Percentiles rank a stretch among this genome's conserved stretches.
phyloP scores from a whole-genome alignment of 2,113 vertebrate genomes.

The Protobothrops mucrosquamatus region DNA sequence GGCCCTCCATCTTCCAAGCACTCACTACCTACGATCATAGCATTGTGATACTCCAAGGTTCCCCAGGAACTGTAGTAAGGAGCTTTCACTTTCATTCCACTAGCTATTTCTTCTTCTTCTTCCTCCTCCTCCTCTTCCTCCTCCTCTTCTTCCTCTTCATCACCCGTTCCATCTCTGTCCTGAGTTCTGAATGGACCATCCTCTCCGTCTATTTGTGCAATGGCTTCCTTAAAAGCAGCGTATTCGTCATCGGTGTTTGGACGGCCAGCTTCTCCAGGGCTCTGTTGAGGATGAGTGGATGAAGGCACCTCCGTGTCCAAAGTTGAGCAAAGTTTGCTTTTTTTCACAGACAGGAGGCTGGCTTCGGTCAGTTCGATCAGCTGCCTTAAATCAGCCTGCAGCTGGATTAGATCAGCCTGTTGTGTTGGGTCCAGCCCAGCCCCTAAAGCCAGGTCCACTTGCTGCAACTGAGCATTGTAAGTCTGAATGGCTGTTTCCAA shows the following conservation, averaged over 20 bases:
- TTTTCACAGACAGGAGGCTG: constrained; percentile 84
- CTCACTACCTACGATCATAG: constrained; percentile 91
- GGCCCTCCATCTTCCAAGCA: constrained; percentile 75
- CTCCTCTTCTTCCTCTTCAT: constrained; percentile 35
- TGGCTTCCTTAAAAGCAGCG: constrained; percentile 76
- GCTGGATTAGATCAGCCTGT: constrained; percentile 80
- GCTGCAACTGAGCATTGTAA: constrained; percentile 84
- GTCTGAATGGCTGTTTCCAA: constrained; percentile 81
- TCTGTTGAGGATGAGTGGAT: neutral
- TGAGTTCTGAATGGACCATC: neutral
- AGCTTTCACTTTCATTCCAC: constrained; percentile 89
- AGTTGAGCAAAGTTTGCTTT: constrained; percentile 82
- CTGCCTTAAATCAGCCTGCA: constrained; percentile 87
- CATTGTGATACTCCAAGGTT: constrained; percentile 92
- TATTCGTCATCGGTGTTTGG: constrained; percentile 70
- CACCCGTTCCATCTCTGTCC: constrained; percentile 15
- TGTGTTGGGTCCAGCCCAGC: constrained; percentile 78
- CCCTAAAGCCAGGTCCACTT: constrained; percentile 82
- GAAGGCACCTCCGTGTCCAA: constrained; percentile 62
- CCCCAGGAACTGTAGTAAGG: constrained; percentile 91
- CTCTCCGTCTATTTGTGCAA: constrained; percentile 52
- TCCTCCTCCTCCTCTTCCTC: constrained; percentile 65
- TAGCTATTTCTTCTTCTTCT: constrained; percentile 71
- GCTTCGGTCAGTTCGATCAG: constrained; percentile 90
- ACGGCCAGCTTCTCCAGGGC: accelerated